Conservation (phyloP, 2,888 invertebrate genomes). For the Xestia c-nigrum region DNA sequence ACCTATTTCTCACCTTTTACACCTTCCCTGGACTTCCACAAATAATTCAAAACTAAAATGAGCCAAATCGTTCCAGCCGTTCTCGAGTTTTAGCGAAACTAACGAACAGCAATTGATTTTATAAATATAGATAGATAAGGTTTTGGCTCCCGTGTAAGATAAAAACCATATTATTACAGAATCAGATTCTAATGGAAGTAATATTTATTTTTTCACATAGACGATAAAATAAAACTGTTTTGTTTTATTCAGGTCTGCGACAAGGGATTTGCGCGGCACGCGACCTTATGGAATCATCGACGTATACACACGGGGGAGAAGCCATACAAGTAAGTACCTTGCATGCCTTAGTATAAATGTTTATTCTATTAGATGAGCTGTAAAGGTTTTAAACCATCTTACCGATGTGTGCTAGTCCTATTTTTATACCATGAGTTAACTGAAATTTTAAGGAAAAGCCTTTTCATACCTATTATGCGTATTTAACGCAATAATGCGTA, state of each 20-base stretch:
- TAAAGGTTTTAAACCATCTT: not conserved
- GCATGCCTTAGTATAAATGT: constrained; percentile 1
- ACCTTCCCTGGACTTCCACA: too few species aligned
- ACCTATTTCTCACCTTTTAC: too few species aligned
- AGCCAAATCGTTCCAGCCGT: too few species aligned
- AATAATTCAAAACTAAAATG: too few species aligned
- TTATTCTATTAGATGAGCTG: constrained; percentile 36
- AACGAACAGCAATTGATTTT: too few species aligned
- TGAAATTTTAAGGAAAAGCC: not conserved
- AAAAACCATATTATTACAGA: too few species aligned
- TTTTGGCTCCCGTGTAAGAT: too few species aligned
- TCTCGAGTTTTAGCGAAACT: too few species aligned
- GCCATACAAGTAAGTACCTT: constrained; percentile 93
- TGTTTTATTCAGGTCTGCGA: constrained; percentile 92
- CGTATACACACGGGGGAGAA: constrained; percentile 97
- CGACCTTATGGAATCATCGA: constrained; percentile 96
- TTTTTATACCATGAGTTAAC: not conserved
- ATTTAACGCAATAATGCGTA: too few species aligned
- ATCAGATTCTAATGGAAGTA: not conserved
- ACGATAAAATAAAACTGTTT: not conserved
- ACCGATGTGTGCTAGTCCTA: not conserved
- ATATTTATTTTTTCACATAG: not conserved
- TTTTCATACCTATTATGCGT: not conserved
- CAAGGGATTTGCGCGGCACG: constrained; percentile 96
- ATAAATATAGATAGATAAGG: too few species aligned